Base-by-base conservation (phyloP, 1,140 invertebrate species). In the Drosophila subobscura region DNA sequence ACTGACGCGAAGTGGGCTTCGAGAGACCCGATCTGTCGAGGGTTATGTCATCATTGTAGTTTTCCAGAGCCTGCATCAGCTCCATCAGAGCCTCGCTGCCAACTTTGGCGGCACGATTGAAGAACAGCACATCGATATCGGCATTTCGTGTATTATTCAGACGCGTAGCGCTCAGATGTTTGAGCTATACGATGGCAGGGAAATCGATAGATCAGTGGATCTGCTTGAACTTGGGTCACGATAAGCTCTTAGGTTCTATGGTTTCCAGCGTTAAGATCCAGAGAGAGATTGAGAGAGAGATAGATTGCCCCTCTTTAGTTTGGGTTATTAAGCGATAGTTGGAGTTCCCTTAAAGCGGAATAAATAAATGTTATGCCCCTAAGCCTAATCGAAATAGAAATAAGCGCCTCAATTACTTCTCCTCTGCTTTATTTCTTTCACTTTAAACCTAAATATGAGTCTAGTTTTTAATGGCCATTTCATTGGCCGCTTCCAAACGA, bases 41-140 rank as follows among this genome's bases (percentile, higher is more conserved):
- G 4, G 33, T 51, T 4, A 88, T 7, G n/a, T 75, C 65, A 0
- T 83, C 75, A 40, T 89, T 51, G 16, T 66, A 89, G 12, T 67
- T 71, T 16, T 67, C 74, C 44, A 91, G 93, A 44, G 95, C 93
- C 1, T 95, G 94, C 3, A 97, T 92, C 0, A 98, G 93, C 89
- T 97, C 96, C 94, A 97, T 96, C 76, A 97, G 95, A 0, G 96
- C 96, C 90, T 97, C 96, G 53, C 95, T 96, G 27, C 96, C 96
- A 16, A 96, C 96, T 92, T 98, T 98, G 3, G 97, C 96, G 10
- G 97, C 96, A 4, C 97, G 93, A 92, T 97, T 98, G 92, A 97
- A 97, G 92, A 97, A 97, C 2, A 91, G 33, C 4, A 89, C 75
- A 0, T 91, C 89, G 16, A 75, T 50, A 1, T 90, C 94, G 0